Evolutionary conservation across 2,797 vertebrate genomes (phyloP).

Genomic region (Psittacula echo): DNA sequence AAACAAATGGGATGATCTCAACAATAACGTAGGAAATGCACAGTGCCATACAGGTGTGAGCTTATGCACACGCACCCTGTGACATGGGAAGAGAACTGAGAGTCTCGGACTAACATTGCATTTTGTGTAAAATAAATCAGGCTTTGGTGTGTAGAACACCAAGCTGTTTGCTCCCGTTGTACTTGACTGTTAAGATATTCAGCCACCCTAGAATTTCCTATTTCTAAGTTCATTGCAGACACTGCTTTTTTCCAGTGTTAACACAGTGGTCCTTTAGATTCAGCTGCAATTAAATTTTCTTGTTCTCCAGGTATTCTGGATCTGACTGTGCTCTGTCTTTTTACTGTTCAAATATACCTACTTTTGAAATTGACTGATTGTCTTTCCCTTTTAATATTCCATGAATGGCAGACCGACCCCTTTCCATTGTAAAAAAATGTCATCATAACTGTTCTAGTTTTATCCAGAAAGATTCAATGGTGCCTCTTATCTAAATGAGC

Average conservation of each 20-base stretch:
- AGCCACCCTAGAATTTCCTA: background rate
- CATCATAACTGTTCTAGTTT: background rate
- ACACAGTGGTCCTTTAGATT: background rate
- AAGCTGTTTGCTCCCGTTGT: background rate
- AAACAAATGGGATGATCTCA: background rate
- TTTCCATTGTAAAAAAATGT: background rate
- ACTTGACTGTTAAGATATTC: background rate
- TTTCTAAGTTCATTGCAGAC: background rate
- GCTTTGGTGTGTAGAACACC: background rate
- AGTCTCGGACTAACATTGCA: background rate
- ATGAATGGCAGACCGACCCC: background rate
- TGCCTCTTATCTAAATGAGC: background rate
- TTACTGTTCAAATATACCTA: background rate
- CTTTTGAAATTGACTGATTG: slow-evolving; percentile 15
- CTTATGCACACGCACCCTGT: background rate
- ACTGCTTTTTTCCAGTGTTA: background rate
- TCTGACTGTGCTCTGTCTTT: background rate
- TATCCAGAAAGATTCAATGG: background rate
- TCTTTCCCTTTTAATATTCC: background rate
- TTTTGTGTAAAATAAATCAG: background rate
- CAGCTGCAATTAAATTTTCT: slow-evolving; percentile 10
- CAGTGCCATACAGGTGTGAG: background rate
- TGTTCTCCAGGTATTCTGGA: background rate
- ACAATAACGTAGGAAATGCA: background rate
- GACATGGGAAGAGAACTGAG: background rate